phyloP scores from a whole-genome alignment of 2,113 vertebrate genomes.

The Lethenteron reissneri region DNA sequence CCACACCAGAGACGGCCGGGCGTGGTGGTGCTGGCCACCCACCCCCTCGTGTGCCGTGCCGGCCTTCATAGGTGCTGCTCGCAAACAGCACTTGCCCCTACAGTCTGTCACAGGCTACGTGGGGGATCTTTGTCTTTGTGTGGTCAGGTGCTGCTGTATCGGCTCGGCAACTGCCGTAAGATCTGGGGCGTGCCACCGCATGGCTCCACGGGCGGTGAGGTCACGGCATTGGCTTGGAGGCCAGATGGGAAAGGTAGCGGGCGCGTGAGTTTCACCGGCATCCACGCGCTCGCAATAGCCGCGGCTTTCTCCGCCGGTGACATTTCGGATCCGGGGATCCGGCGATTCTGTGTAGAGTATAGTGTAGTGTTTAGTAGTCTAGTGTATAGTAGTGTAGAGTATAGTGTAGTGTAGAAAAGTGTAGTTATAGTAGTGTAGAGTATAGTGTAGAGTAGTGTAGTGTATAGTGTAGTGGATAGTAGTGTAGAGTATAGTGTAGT shows the following conservation, averaged over 20 bases:
- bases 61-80: too few species aligned
- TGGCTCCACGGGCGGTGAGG: constrained; percentile 78
- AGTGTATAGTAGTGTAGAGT: background rate
- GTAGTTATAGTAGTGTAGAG: too few species aligned
- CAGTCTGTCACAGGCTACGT: background rate
- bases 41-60: too few species aligned
- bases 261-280: constrained; percentile 14
- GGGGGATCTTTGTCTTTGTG: background rate
- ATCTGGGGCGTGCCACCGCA: constrained; percentile 88
- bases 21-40: too few species aligned
- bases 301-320: background rate
- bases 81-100: too few species aligned
- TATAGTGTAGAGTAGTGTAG: too few species aligned
- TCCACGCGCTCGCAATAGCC: too few species aligned
- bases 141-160: constrained; percentile 61
- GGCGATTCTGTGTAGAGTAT: background rate
- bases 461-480: too few species aligned
- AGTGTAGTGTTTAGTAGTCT: background rate
- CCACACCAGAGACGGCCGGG: too few species aligned
- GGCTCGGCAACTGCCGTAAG: constrained; percentile 71
- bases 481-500: too few species aligned
- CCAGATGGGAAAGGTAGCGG: constrained; percentile 78
- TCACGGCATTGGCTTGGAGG: constrained; percentile 76
- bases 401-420: background rate
- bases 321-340: background rate